Evolutionary conservation across 2,797 vertebrate genomes (phyloP).

Genomic region (Alcedo atthis): DNA sequence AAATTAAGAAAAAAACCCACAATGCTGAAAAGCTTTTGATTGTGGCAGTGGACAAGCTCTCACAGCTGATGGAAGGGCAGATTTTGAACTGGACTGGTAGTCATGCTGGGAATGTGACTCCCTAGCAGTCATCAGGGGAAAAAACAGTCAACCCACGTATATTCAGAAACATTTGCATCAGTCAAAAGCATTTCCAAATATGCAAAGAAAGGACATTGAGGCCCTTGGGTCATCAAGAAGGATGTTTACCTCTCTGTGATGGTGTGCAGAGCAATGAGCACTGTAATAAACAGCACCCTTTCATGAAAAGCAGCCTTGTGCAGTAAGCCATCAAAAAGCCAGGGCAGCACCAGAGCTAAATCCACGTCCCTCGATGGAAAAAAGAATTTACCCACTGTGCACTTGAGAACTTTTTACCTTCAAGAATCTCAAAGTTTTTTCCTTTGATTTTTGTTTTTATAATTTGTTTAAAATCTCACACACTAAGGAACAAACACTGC

Average conservation of each 20-base stretch:
- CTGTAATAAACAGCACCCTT: background rate
- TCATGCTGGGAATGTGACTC: background rate
- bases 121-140: background rate
- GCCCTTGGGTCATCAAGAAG: background rate
- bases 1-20: background rate
- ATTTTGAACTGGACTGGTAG: background rate
- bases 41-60: background rate
- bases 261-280: background rate
- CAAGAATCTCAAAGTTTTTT: background rate
- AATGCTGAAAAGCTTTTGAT: background rate
- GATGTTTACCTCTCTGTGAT: background rate
- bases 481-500: background rate
- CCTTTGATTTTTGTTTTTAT: background rate
- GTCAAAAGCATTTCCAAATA: background rate
- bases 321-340: background rate
- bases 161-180: background rate
- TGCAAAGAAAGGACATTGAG: background rate
- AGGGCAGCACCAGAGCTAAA: accelerated
- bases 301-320: background rate
- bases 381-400: background rate
- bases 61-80: background rate
- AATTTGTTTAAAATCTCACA: background rate
- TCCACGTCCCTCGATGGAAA: background rate
- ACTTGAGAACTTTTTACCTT: background rate
- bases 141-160: accelerated